phyloP scores from a whole-genome alignment of 2,888 invertebrate genomes.

The Epirrhoe alternata region DNA sequence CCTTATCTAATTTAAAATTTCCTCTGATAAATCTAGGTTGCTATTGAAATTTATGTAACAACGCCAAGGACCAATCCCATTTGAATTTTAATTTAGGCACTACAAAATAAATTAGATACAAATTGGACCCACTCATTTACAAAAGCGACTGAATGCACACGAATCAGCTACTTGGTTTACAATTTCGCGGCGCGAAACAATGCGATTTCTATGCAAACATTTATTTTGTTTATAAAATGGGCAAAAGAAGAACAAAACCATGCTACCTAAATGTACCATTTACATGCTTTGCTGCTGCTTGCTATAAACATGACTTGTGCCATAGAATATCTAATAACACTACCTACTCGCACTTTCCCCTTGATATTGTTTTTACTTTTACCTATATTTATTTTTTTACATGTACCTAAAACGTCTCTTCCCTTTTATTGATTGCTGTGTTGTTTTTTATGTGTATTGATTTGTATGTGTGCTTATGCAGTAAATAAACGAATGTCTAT shows the following conservation, averaged over 20 bases:
- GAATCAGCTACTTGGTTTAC: constrained; percentile 41
- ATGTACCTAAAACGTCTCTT: too few relatives aligned
- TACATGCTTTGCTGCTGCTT: not conserved
- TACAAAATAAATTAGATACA: constrained; percentile 58
- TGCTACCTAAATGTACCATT: not conserved
- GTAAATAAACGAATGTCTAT: too few relatives aligned
- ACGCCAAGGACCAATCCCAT: constrained; percentile 48
- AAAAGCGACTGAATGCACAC: constrained; percentile 43
- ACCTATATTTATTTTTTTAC: too few relatives aligned
- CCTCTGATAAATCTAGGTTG: constrained; percentile 43
- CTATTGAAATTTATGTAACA: constrained; percentile 48
- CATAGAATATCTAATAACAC: too few relatives aligned
- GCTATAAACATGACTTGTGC: not conserved
- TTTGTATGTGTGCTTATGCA: too few relatives aligned
- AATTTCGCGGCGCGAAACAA: constrained; percentile 5
- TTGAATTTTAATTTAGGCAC: constrained; percentile 53
- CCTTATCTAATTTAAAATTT: constrained; percentile 30
- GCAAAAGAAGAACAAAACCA: not conserved
- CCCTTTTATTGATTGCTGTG: too few relatives aligned
- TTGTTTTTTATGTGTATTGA: too few relatives aligned
- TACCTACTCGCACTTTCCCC: too few relatives aligned
- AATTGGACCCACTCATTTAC: constrained; percentile 52
- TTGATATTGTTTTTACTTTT: too few relatives aligned
- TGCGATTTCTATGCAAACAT: not conserved
- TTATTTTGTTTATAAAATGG: not conserved